Percentiles rank a stretch among this genome's conserved stretches.
Conservation (phyloP, 2,113 vertebrate species). For the Cyanistes caeruleus region DNA sequence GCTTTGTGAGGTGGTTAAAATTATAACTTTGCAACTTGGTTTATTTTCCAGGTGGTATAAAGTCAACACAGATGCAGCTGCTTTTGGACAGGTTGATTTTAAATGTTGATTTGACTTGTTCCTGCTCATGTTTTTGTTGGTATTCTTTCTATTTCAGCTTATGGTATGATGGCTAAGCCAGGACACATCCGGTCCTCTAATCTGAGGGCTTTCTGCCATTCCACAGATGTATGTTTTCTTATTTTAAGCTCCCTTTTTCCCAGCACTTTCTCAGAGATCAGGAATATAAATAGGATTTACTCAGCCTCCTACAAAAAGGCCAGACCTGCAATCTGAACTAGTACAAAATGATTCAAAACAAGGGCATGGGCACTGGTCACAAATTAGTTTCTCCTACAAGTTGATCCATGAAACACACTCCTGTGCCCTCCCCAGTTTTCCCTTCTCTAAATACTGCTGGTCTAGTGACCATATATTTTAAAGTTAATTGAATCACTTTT, state of each 20-base stretch:
- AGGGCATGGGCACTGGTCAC: neutral
- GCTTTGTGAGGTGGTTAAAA: neutral
- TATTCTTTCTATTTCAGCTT: neutral
- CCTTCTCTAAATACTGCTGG: neutral
- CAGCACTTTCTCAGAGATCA: neutral
- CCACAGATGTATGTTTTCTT: neutral
- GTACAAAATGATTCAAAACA: neutral
- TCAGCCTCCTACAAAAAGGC: neutral
- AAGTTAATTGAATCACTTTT: neutral
- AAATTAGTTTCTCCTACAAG: neutral
- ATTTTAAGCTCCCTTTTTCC: neutral
- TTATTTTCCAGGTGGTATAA: neutral
- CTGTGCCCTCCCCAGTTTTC: neutral
- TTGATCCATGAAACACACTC: neutral
- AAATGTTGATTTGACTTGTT: neutral
- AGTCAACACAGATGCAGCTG: neutral
- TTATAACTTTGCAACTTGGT: neutral
- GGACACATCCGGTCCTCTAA: neutral
- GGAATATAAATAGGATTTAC: neutral
- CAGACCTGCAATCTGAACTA: neutral
- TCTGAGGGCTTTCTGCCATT: neutral
- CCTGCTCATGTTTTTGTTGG: neutral
- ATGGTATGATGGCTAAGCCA: neutral
- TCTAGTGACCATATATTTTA: neutral
- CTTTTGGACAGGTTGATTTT: neutral